phyloP scores from a whole-genome alignment of 2,797 vertebrate genomes.

The Rhyacichthys aspro region DNA sequence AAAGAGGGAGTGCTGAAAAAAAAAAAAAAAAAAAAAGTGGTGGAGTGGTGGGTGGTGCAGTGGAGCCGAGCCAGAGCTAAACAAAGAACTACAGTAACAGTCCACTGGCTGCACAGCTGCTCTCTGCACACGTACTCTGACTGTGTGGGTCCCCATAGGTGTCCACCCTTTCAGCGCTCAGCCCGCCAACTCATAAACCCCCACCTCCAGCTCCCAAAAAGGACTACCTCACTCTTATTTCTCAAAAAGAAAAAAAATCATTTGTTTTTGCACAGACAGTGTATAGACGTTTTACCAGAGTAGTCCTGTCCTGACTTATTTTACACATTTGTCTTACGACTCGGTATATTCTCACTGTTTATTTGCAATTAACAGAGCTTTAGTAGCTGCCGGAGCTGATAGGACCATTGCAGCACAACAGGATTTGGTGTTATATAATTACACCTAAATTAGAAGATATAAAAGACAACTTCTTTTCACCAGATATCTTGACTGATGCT shows the following conservation, averaged over 20 bases:
- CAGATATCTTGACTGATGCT: no score
- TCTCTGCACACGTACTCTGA: slow-evolving; percentile 63
- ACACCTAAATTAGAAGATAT: slow-evolving; percentile 16
- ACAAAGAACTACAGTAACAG: slow-evolving; percentile 80
- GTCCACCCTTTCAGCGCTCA: slow-evolving; percentile 69
- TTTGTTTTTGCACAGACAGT: no score
- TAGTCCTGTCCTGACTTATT: neutral
- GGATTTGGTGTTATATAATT: slow-evolving; percentile 18
- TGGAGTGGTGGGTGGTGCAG: slow-evolving; percentile 32
- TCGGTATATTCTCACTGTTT: neutral
- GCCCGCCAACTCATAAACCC: slow-evolving; percentile 70
- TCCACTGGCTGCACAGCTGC: slow-evolving; percentile 73
- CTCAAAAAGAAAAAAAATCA: no score
- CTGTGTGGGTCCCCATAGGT: slow-evolving; percentile 67
- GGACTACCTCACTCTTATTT: slow-evolving; percentile 2
- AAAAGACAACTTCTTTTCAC: neutral
- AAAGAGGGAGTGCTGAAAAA: slow-evolving; percentile 19
- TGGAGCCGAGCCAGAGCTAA: slow-evolving; percentile 66
- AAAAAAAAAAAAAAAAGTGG: slow-evolving; percentile 27
- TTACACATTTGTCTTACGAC: neutral
- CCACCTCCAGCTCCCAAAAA: slow-evolving; percentile 42
- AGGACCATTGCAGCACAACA: slow-evolving; percentile 17
- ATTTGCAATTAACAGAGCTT: slow-evolving; percentile 15
- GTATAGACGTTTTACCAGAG: neutral
- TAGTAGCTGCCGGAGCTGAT: slow-evolving; percentile 15